Evolutionary conservation across 1,140 invertebrate species (phyloP).

Genomic region (Polypedilum pembai): DNA sequence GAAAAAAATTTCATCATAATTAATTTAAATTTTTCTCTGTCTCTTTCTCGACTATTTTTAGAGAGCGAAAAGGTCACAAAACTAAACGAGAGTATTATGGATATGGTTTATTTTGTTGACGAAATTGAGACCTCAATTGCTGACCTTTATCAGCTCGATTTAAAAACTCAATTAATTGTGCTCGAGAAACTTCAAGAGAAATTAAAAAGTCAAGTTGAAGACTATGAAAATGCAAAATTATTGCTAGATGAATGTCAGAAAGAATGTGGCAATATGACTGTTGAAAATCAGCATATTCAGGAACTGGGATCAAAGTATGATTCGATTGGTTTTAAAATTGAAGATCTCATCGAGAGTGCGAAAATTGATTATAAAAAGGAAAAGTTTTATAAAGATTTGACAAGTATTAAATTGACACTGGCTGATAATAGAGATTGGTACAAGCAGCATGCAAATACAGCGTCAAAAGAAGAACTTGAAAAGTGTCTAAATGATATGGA

Average conservation of each 20-base stretch:
- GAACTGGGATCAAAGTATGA: constrained; percentile 39
- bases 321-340: constrained; percentile 32
- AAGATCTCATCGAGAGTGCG: constrained; percentile 35
- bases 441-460: constrained; percentile 40
- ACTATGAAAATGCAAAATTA: constrained; percentile 33
- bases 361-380: constrained; percentile 37
- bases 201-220: constrained; percentile 14
- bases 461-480: constrained; percentile 37
- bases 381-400: constrained; percentile 42
- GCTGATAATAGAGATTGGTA: constrained; percentile 43
- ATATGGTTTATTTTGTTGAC: constrained; percentile 26
- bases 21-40: neutral
- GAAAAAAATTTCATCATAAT: neutral
- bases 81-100: constrained; percentile 14
- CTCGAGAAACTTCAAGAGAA: constrained; percentile 21
- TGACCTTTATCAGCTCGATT: constrained; percentile 8
- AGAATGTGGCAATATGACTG: constrained; percentile 35
- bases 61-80: constrained; percentile 8
- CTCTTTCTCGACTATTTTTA: neutral
- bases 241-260: constrained; percentile 39
- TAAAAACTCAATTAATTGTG: neutral
- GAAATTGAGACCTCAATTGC: neutral
- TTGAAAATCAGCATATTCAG: constrained; percentile 38
- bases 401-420: constrained; percentile 40
- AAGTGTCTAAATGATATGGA: constrained; percentile 40